Evolutionary conservation across 2,888 invertebrate genomes (phyloP), one percentile per base, ranked within the genome.

Genomic region (Diplazon laetatorius): DNA sequence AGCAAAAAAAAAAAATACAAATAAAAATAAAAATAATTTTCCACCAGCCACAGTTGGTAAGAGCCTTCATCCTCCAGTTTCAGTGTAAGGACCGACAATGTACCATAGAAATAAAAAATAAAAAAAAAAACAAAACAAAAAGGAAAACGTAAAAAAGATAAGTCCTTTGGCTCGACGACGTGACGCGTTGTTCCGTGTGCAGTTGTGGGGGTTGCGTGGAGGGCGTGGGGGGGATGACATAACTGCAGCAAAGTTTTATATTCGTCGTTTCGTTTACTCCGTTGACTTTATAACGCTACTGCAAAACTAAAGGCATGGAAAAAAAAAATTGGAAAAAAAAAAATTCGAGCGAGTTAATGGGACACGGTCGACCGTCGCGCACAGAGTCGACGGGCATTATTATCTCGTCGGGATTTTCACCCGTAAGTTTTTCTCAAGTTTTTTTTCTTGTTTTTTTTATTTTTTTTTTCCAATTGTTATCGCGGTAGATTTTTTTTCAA

Each of bases 181-280:
- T 62, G 44, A 52, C 37, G 42, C 52, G 44, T 30, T n/a, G 22
- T 25, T 35, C 4, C 16, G 62, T 39, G 62, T 60, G 55, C 9
- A 25, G 70, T 59, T 63, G 48, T 39, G 10, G 16, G 35, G n/a
- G n/a, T n/a, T n/a, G n/a, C n/a, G n/a, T n/a, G n/a, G n/a, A n/a
- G n/a, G n/a, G n/a, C n/a, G n/a, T n/a, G n/a, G n/a, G n/a, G n/a
- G n/a, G n/a, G n/a, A n/a, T 20, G 22, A 71, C 42, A 20, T 18
- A 65, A 50, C 22, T 52, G 39, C n/a, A 22, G 12, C 59, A 71
- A 76, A 50, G 9, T 30, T 44, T 57, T 71, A 71, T 44, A 63
- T 42, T 44, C 20, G 52, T 55, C 55, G 39, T 65, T n/a, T 6
- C 37, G 39, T 60, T 68, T 68, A 37, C 52, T 14, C 9, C 30